Evolutionary conservation across 2,113 vertebrate species (phyloP).

Genomic region (Thamnophis sirtalis): DNA sequence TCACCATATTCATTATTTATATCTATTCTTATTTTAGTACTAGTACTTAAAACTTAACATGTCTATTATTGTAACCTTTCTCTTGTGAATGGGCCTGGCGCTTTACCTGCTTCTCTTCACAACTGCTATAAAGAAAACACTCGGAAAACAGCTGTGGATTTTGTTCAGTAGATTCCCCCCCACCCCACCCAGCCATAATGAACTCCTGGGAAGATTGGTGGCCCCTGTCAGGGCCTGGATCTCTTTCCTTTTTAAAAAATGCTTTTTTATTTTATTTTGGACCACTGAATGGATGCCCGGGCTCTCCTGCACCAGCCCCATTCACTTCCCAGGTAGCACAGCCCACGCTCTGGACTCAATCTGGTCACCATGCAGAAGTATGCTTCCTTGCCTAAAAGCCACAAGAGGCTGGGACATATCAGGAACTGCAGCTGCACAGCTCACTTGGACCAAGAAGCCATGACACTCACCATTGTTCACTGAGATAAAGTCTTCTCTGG

Average conservation of each 20-base stretch:
- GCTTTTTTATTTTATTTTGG: too few relatives aligned
- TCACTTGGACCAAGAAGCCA: neutral
- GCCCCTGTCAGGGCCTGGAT: neutral
- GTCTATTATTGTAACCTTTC: too few relatives aligned
- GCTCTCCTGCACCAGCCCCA: neutral
- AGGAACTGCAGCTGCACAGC: neutral
- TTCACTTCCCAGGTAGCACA: neutral
- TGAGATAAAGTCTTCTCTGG: neutral
- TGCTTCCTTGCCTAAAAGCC: neutral
- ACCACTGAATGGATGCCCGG: neutral
- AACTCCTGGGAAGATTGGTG: neutral
- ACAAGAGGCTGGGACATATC: neutral
- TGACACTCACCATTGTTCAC: rapidly evolving
- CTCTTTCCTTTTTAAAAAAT: too few relatives aligned
- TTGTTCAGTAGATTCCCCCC: neutral
- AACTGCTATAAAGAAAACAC: neutral
- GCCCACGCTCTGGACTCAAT: neutral
- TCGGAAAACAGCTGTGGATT: neutral
- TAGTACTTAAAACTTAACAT: too few relatives aligned
- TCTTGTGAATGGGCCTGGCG: neutral
- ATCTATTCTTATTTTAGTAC: too few relatives aligned
- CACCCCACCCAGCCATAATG: neutral
- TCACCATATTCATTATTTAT: too few relatives aligned
- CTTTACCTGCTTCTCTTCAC: neutral
- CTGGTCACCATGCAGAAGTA: neutral